Evolutionary conservation across 2,888 invertebrate species (phyloP), one percentile per base, ranked within the genome.

Genomic region (Phytoseiulus persimilis): DNA sequence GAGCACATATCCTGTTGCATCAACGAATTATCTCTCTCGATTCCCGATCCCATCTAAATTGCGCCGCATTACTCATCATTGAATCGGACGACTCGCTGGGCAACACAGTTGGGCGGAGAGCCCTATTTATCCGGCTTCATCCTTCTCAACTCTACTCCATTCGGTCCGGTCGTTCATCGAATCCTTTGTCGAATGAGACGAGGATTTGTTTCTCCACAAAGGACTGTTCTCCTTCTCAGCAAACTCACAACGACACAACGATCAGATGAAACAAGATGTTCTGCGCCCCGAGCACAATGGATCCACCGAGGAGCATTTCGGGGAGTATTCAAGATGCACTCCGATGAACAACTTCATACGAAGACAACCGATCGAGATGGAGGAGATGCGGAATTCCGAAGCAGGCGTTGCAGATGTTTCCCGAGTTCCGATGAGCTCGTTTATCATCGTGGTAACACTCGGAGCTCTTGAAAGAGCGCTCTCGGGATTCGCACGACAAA

Each of bases 1-100:
- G 65, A 65, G 65, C 65, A 65, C 65, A 65, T 65, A 65, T 65
- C 65, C 65, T 65, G 65, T 65, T 65, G 65, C 65, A 65, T 65
- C 65, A 65, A 65, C 65, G 65, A 65, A 65, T 65, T 65, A 65
- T 65, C 65, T 65, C 65, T 65, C 65, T 28, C 65, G 65, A 65
- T 65, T 65, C 65, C 18, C 65, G 65, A 65, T 65, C 65, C 65
- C 65, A 65, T 65, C 65, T 65, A 65, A 6, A 65, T 65, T 3
- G 65, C 65, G 65, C 65, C 5, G 65, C 65, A 65, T 65, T 65
- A 65, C 65, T 65, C 65, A 65, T 65, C 65, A 65, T 65, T 23
- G 65, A 23, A 65, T 23, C 65, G 65, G 65, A 65, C 65, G 28
- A 65, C 23, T 28, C 28, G 65, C 65, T 28, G 65, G 18, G 65